Conservation (phyloP, 1,140 invertebrate species). For the Bombus impatiens region DNA sequence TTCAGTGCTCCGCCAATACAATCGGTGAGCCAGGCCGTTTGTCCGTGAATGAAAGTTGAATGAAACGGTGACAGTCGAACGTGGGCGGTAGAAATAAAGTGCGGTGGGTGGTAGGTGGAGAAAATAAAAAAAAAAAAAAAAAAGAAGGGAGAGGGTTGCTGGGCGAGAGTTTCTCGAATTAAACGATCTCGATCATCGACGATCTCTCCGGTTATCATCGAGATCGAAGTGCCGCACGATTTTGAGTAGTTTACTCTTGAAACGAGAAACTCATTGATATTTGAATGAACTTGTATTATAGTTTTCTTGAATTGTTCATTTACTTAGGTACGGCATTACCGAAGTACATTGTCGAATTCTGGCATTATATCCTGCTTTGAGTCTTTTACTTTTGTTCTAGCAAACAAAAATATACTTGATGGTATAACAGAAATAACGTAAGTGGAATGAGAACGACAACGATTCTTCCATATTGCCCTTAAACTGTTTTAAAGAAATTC, state of each 20-base stretch:
- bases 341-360: too few relatives aligned
- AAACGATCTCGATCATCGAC: conserved; percentile 24
- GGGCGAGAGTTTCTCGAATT: conserved; percentile 36
- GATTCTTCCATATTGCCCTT: too few relatives aligned
- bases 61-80: conserved; percentile 54
- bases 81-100: conserved; percentile 47
- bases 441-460: too few relatives aligned
- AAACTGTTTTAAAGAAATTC: too few relatives aligned
- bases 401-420: neutral
- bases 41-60: conserved; percentile 48
- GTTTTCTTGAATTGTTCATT: neutral
- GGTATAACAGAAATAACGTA: too few relatives aligned
- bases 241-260: neutral
- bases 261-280: neutral
- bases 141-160: neutral
- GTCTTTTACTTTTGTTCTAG: neutral
- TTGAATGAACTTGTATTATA: neutral
- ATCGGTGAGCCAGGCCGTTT: conserved; percentile 39
- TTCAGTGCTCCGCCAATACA: conserved; percentile 41
- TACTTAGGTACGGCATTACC: too few relatives aligned
- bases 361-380: neutral
- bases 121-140: neutral
- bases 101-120: neutral
- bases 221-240: neutral
- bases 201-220: neutral